phyloP scores from a whole-genome alignment of 2,113 vertebrate species.

The Glaucidium brasilianum region DNA sequence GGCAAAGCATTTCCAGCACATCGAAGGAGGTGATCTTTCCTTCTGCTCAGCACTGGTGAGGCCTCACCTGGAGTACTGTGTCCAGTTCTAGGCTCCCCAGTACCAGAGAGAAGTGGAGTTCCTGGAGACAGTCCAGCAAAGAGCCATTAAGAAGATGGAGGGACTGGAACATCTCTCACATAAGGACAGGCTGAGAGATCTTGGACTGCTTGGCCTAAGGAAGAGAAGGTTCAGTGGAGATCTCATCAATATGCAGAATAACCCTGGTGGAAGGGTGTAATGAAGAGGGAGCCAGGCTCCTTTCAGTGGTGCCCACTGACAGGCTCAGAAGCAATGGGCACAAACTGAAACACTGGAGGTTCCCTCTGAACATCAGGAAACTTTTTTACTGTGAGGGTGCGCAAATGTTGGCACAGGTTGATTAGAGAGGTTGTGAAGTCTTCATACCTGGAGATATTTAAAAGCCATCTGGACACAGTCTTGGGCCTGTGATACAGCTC shows the following conservation, averaged over 20 bases:
- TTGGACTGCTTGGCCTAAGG: fast-evolving
- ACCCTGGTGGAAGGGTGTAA: not conserved
- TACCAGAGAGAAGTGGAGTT: not conserved
- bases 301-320: not conserved
- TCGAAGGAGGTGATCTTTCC: not conserved
- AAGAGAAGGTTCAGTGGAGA: not conserved
- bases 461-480: fast-evolving
- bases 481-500: not conserved
- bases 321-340: not conserved
- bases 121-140: not conserved
- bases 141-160: not conserved
- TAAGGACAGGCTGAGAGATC: not conserved
- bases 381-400: not conserved
- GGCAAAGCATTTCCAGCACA: not conserved
- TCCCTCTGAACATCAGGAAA: not conserved
- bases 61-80: not conserved
- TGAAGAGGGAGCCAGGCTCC: not conserved
- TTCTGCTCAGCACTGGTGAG: not conserved
- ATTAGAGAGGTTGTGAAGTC: not conserved
- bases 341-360: not conserved
- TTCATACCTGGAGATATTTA: not conserved
- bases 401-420: not conserved
- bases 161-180: not conserved
- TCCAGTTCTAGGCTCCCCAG: not conserved
- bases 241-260: not conserved